Conservation (phyloP, 2,888 invertebrate genomes). For the Chironomus tentans region DNA sequence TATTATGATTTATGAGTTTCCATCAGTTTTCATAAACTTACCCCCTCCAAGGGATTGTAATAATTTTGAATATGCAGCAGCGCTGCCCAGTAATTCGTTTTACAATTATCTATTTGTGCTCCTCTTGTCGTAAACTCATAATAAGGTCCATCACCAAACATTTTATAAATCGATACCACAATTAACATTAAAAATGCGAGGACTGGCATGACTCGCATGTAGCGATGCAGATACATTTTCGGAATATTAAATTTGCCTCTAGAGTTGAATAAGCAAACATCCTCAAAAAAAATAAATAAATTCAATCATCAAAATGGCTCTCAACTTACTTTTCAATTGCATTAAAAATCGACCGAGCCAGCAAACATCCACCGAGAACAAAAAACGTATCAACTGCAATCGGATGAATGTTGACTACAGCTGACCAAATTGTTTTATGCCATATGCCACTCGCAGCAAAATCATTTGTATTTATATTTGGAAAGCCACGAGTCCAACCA, state of each 20-base stretch:
- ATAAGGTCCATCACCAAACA: conserved; percentile 45
- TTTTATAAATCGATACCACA: conserved; percentile 44
- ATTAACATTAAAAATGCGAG: conserved; percentile 46
- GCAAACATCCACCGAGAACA: conserved; percentile 50
- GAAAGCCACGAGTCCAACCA: not conserved
- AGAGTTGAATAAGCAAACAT: not conserved
- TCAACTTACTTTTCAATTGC: not conserved
- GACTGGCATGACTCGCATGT: conserved; percentile 47
- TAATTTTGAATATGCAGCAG: conserved; percentile 46
- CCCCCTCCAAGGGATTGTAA: conserved; percentile 36
- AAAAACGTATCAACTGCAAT: conserved; percentile 53
- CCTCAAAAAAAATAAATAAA: not conserved
- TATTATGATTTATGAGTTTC: not conserved
- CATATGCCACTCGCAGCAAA: not conserved
- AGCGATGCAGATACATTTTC: conserved; percentile 42
- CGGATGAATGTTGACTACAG: not conserved
- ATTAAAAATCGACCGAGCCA: conserved; percentile 40
- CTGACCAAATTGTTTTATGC: not conserved
- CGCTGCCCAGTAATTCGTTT: conserved; percentile 43
- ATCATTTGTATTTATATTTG: not conserved
- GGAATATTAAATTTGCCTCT: conserved; percentile 37
- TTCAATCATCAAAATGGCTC: not conserved
- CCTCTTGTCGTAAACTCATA: conserved; percentile 17
- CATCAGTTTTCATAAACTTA: conserved; percentile 30
- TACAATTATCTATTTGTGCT: conserved; percentile 33